These are phyloP conservation scores for Xenopus petersii DNA, from an alignment of 2,797 vertebrate genomes.

Conservation along the genomic window DNA sequence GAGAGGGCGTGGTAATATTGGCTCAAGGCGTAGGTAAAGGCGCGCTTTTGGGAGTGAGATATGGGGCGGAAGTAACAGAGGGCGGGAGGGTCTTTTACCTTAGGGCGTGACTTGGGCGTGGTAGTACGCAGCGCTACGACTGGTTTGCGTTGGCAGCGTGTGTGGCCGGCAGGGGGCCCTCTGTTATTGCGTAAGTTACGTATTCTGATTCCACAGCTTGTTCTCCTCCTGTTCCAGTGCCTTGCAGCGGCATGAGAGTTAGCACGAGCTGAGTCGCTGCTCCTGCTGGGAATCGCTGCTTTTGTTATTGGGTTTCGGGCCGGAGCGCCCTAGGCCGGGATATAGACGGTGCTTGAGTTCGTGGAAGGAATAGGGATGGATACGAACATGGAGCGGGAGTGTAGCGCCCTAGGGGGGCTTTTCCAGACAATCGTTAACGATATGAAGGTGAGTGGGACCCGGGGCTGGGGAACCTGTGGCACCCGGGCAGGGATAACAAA, in stretches of 20 bases:
- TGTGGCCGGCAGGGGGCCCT: conserved; percentile 42
- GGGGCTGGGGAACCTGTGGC: too few relatives aligned
- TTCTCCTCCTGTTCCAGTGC: conserved; percentile 31
- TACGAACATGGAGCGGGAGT: conserved; percentile 81
- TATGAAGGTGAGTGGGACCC: conserved; percentile 72
- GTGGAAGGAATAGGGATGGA: conserved; percentile 67
- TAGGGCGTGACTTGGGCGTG: neutral
- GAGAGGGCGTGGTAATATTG: neutral
- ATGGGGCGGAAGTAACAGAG: neutral
- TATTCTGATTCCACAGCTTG: conserved; percentile 8
- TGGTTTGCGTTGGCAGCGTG: conserved; percentile 19
- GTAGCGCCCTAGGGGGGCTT: conserved; percentile 80
- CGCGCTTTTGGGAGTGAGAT: neutral
- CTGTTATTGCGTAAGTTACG: conserved; percentile 21
- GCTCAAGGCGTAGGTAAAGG: too few relatives aligned
- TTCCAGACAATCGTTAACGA: conserved; percentile 84
- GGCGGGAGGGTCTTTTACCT: neutral
- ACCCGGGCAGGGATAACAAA: neutral
- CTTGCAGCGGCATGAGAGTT: conserved; percentile 40
- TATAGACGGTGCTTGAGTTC: conserved; percentile 16
- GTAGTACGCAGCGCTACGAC: neutral
- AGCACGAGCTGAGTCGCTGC: neutral
- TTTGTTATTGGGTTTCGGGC: conserved; percentile 1
- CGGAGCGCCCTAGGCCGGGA: neutral
- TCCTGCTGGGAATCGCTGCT: neutral